Conservation (phyloP, 1,140 invertebrate species). For the Anoplophora glabripennis region DNA sequence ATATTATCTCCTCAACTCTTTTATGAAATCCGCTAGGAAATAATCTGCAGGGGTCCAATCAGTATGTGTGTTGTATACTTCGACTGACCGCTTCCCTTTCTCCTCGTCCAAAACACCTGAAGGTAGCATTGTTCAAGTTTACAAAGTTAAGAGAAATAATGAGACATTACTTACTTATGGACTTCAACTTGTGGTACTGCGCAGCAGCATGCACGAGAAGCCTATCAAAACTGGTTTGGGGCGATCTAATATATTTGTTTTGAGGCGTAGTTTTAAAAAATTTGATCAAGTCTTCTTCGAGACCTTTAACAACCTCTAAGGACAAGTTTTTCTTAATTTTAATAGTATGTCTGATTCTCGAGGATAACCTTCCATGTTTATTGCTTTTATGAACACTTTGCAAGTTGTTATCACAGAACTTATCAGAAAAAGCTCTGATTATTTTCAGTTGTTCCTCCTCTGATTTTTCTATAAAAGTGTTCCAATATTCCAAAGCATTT, state of each 20-base stretch:
- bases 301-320: conserved; percentile 29
- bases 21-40: conserved; percentile 33
- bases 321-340: conserved; percentile 37
- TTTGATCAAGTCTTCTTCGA: conserved; percentile 35
- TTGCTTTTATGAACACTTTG: conserved; percentile 1
- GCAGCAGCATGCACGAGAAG: conserved; percentile 42
- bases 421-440: conserved; percentile 27
- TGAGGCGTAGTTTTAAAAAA: conserved; percentile 36
- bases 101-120: conserved; percentile 24
- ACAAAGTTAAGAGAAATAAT: no score
- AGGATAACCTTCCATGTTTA: conserved; percentile 29
- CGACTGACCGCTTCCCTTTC: conserved; percentile 25
- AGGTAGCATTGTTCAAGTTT: conserved; percentile 15
- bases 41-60: conserved; percentile 31
- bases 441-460: conserved; percentile 37
- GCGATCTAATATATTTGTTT: conserved; percentile 28
- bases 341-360: conserved; percentile 30
- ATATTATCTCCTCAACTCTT: conserved; percentile 20
- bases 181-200: conserved; percentile 39
- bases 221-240: conserved; percentile 40
- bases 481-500: conserved; percentile 37
- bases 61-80: conserved; percentile 32
- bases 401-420: conserved; percentile 15
- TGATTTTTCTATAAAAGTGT: conserved; percentile 36
- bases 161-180: conserved; percentile 29